A percentile compares a stretch with the other conserved stretches of the same genome.
phyloP scores from a whole-genome alignment of 2,888 invertebrate genomes.

The Eretmocerus hayati region DNA sequence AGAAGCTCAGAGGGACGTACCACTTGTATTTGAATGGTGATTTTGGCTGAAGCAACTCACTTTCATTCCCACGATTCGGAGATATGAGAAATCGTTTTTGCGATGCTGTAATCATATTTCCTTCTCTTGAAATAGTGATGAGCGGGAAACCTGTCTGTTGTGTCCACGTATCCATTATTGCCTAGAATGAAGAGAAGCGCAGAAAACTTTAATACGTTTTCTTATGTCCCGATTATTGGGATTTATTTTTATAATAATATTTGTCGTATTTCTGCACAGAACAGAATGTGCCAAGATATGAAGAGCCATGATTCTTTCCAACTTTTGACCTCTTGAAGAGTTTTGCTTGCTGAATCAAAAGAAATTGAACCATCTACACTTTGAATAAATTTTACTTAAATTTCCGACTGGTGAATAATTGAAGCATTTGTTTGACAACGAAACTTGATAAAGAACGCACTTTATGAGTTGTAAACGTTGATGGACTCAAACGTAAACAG shows the following conservation, averaged over 20 bases:
- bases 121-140: slow-evolving; percentile 59
- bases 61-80: slow-evolving; percentile 47
- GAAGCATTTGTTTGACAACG: neutral
- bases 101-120: slow-evolving; percentile 56
- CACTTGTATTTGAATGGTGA: slow-evolving; percentile 60
- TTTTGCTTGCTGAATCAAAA: no score
- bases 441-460: neutral
- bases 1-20: slow-evolving; percentile 74
- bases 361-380: no score
- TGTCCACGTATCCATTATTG: slow-evolving; percentile 75
- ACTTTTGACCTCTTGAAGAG: no score
- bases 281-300: no score
- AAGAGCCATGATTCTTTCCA: no score
- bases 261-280: no score
- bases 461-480: no score
- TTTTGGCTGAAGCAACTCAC: slow-evolving; percentile 46
- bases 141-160: slow-evolving; percentile 76
- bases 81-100: slow-evolving; percentile 61
- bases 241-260: no score
- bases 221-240: no score
- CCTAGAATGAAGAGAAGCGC: slow-evolving; percentile 40
- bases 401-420: no score
- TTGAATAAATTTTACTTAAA: no score
- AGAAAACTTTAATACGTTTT: neutral
- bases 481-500: no score